Conservation (phyloP, 2,113 vertebrate genomes). For the Aldabrachelys gigantea region DNA sequence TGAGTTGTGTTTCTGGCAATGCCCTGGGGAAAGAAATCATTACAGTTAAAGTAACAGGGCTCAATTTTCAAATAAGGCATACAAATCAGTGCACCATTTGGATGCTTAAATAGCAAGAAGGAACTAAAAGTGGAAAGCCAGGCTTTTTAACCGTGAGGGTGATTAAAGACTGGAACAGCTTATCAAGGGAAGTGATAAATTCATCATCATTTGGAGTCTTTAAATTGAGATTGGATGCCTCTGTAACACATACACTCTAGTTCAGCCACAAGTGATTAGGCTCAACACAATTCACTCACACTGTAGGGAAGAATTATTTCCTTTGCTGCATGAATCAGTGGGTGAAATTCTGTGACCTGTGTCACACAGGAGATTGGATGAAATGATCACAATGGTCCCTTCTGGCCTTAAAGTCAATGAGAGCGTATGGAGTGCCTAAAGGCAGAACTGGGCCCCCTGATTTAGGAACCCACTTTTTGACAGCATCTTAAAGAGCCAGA, state of each 20-base stretch:
- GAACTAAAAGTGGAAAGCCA: not conserved
- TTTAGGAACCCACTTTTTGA: not conserved
- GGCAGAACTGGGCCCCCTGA: slow-evolving; percentile 5
- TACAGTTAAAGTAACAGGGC: not conserved
- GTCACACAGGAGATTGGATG: not conserved
- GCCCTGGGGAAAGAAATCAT: slow-evolving; percentile 72
- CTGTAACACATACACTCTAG: not conserved
- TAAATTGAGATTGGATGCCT: slow-evolving; percentile 1
- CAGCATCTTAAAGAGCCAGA: slow-evolving; percentile 16
- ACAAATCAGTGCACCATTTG: not conserved
- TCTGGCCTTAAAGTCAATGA: slow-evolving; percentile 19
- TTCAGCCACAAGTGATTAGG: slow-evolving; percentile 28
- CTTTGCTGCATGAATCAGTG: slow-evolving; percentile 15
- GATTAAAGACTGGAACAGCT: not conserved
- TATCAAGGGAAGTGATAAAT: slow-evolving; percentile 28
- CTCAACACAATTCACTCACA: not conserved
- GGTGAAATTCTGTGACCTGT: not conserved
- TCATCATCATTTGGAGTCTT: not conserved
- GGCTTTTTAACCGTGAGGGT: not conserved
- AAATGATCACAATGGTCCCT: accelerated
- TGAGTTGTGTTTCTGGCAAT: slow-evolving; percentile 82
- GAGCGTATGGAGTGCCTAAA: not conserved
- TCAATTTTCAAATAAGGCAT: slow-evolving; percentile 15
- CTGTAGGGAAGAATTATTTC: slow-evolving; percentile 19
- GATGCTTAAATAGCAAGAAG: not conserved